Evolutionary conservation across 2,113 vertebrate genomes (phyloP), one percentile per base, ranked within the genome.

Genomic region (Indri indri): DNA sequence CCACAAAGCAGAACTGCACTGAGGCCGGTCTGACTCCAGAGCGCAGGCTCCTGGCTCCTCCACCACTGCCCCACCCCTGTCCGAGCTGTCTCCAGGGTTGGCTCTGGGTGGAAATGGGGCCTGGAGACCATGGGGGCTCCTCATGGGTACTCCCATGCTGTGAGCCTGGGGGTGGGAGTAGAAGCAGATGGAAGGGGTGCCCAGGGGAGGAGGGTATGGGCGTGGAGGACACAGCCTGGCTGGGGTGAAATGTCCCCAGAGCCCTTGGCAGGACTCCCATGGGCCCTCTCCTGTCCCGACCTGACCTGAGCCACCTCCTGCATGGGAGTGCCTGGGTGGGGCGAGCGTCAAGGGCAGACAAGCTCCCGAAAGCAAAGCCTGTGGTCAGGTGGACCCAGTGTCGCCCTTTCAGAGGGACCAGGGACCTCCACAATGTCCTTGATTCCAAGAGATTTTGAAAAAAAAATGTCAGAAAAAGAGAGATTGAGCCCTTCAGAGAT

Each of bases 361-460:
- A n/a, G 42, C 47, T 47, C 47, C 47, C 13, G 50, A 52, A 47
- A 59, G 47, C 9, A 45, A 52, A 59, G 25, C 5, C 0, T 32
- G 73, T 6, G 10, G 68, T 90, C 97, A 94, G 97, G 1, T 98
- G 93, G 96, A 97, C n/a, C 90, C 13, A 40, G 88, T 95, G 96
- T 90, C 97, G 95, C 89, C 93, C 13, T 59, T 68, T 65, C 47
- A 37, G 71, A 65, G 34, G 82, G 73, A 32, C 52, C n/a, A 73
- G 34, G 40, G 32, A 57, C 37, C 22, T 52, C 4, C 10, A 22
- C 32, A 13, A 76, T 52, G 37, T 77, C 77, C 61, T 80, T 79
- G 89, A 85, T 68, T 63, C 47, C 37, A 13, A 25, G 40, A 86
- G 52, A 66, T 12, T 71, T 70, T 63, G 25, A 30, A 42, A 42